Evolutionary conservation across 1,140 invertebrate genomes (phyloP).

Genomic region (Drusus annulatus): DNA sequence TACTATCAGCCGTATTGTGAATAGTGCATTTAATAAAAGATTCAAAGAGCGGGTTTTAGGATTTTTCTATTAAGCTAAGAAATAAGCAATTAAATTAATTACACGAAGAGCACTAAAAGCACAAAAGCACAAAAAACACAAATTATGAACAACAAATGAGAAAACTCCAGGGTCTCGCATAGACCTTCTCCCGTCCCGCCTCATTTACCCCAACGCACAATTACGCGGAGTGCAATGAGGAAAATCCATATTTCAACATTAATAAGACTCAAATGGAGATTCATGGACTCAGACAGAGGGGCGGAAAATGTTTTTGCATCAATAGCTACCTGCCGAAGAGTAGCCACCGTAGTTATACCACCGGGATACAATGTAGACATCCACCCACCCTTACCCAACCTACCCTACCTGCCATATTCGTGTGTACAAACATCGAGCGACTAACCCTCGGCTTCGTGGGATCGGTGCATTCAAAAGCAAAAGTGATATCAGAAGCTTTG

Average conservation of each 20-base stretch:
- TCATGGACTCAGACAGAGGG: constrained; percentile 18
- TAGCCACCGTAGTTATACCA: not conserved
- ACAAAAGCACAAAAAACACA: not conserved
- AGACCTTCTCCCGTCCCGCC: not conserved
- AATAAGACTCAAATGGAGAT: constrained; percentile 46
- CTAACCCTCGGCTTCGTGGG: not conserved
- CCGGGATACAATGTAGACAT: constrained; percentile 23
- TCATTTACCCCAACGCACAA: constrained; percentile 38
- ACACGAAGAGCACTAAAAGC: not conserved
- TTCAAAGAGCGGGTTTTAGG: too few species aligned
- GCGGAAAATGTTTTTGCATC: constrained; percentile 21
- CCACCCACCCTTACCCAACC: not conserved
- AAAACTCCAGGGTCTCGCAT: constrained; percentile 11
- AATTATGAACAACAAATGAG: not conserved
- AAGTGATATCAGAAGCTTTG: not conserved
- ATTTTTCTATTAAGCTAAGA: too few species aligned
- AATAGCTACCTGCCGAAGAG: constrained; percentile 5
- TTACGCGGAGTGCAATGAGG: constrained; percentile 35
- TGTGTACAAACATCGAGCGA: constrained; percentile 4
- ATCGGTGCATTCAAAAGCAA: constrained; percentile 22
- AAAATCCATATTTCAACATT: constrained; percentile 45
- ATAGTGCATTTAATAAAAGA: too few species aligned
- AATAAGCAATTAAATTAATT: too few species aligned
- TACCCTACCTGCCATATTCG: not conserved
- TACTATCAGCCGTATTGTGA: too few species aligned